phyloP scores from a whole-genome alignment of 2,888 invertebrate species.

The Hymenopus coronatus region DNA sequence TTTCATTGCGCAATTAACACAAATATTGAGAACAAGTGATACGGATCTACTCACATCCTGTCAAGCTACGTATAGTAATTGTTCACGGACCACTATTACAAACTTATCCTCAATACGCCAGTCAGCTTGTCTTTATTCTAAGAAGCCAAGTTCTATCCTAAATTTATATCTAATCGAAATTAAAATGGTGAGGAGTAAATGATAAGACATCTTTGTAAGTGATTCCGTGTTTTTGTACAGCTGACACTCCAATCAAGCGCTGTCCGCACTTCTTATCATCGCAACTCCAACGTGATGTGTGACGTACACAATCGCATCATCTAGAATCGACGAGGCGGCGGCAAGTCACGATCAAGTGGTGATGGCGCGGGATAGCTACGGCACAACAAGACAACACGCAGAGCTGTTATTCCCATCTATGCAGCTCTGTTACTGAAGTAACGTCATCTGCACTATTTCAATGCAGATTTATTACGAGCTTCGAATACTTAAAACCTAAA shows the following conservation, averaged over 20 bases:
- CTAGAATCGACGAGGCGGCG: constrained; percentile 35
- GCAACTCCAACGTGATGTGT: constrained; percentile 20
- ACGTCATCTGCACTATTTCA: neutral
- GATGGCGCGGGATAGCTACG: constrained; percentile 35
- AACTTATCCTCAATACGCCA: neutral
- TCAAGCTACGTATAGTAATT: constrained; percentile 6
- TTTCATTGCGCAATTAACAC: constrained; percentile 4
- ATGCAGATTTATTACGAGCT: neutral
- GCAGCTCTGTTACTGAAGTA: neutral
- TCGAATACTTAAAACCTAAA: neutral
- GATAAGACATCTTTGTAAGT: constrained; percentile 15
- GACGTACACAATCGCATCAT: constrained; percentile 28
- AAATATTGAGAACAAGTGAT: constrained; percentile 10
- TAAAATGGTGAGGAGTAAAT: constrained; percentile 17
- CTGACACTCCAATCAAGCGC: constrained; percentile 21
- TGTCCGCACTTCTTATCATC: constrained; percentile 26
- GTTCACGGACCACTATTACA: constrained; percentile 11
- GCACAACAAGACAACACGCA: constrained; percentile 29
- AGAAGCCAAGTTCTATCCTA: constrained; percentile 17
- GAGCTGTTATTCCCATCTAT: constrained; percentile 5
- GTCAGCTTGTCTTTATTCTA: neutral
- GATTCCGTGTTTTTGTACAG: constrained; percentile 6
- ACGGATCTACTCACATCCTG: constrained; percentile 9
- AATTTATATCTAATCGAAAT: constrained; percentile 18
- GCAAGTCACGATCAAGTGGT: constrained; percentile 36